Percentiles rank a stretch among this genome's conserved stretches.
Evolutionary conservation across 2,888 invertebrate species (phyloP).

Genomic region (Lepidonotus clava): DNA sequence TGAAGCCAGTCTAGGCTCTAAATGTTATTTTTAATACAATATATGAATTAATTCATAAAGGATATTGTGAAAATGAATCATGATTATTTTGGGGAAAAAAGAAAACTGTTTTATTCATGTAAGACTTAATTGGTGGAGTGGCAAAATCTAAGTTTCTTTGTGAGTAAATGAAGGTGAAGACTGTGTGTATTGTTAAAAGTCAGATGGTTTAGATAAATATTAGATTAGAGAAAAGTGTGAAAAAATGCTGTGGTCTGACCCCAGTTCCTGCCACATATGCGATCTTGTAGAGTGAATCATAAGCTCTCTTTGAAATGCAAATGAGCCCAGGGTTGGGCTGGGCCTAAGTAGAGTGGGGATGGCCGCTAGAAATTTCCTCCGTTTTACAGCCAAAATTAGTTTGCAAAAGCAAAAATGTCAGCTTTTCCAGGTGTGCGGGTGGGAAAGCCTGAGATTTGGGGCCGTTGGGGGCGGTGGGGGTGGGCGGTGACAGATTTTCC

Average conservation of each 20-base stretch:
- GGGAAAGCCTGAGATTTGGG: no score
- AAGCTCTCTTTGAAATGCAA: conserved; percentile 34
- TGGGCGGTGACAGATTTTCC: not conserved
- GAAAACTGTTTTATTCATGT: not conserved
- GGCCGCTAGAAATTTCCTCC: no score
- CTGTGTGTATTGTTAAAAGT: no score
- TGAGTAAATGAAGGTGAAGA: no score
- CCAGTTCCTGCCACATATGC: conserved; percentile 1
- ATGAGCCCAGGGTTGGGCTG: not conserved
- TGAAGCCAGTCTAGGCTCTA: no score
- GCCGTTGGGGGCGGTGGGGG: not conserved
- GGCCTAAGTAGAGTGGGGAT: not conserved
- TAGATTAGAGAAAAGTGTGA: no score
- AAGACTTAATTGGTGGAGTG: no score
- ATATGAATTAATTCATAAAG: not conserved
- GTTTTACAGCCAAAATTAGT: no score
- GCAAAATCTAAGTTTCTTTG: no score
- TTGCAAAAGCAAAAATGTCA: no score
- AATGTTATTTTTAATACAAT: not conserved
- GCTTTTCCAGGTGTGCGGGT: no score
- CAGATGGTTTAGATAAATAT: no score
- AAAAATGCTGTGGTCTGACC: not conserved
- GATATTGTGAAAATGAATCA: not conserved
- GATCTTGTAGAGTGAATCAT: not conserved
- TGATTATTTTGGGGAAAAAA: not conserved